Percentiles rank a stretch among this genome's conserved stretches.
These are phyloP conservation scores for Monomorium pharaonis DNA, from an alignment of 1,140 invertebrate genomes.

Conservation along the genomic window DNA sequence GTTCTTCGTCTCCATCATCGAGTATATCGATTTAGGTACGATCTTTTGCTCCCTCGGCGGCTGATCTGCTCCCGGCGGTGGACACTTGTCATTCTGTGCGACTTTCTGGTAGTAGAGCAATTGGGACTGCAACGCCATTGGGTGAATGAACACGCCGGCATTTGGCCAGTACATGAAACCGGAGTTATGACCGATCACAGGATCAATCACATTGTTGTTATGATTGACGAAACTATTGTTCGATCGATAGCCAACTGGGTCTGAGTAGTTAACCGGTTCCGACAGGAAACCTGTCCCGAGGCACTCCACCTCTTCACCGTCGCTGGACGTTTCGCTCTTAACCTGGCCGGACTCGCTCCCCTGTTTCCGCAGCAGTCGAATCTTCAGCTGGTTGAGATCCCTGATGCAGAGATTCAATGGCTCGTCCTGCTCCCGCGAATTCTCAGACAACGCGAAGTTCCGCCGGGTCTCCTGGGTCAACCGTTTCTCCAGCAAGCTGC, in stretches of 20 bases:
- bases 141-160: constrained; percentile 89
- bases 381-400: constrained; percentile 89
- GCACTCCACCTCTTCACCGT: constrained; percentile 86
- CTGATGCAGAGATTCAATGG: constrained; percentile 94
- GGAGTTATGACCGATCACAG: constrained; percentile 73
- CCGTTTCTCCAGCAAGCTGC: constrained; percentile 89
- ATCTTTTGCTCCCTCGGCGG: constrained; percentile 79
- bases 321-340: constrained; percentile 86
- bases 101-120: constrained; percentile 91
- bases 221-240: constrained; percentile 65
- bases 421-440: constrained; percentile 87
- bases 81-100: constrained; percentile 84
- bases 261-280: constrained; percentile 31
- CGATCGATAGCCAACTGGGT: constrained; percentile 45
- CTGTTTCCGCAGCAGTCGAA: constrained; percentile 87
- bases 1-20: constrained; percentile 79
- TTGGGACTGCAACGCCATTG: constrained; percentile 89
- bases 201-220: constrained; percentile 69
- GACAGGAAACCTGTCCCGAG: constrained; percentile 80
- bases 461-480: constrained; percentile 87
- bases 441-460: constrained; percentile 75
- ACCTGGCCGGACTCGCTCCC: constrained; percentile 86
- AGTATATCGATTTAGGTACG: constrained; percentile 79
- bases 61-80: constrained; percentile 59
- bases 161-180: constrained; percentile 89